Percentiles rank a stretch among this genome's conserved stretches.
Conservation (phyloP, 1,140 invertebrate species). For the Pseudomyrmex flavicornis region DNA sequence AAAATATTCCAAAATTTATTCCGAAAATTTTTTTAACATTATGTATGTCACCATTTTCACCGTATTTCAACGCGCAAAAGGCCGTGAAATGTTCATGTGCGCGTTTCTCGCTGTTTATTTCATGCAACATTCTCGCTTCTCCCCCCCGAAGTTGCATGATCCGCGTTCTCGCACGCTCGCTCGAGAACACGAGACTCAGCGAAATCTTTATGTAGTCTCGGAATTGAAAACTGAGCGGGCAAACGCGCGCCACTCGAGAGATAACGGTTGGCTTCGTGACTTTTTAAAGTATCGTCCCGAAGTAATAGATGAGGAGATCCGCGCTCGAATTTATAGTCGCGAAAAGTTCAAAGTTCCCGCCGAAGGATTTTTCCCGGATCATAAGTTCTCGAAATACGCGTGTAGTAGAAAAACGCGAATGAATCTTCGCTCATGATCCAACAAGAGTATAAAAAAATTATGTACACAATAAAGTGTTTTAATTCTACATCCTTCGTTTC, state of each 20-base stretch:
- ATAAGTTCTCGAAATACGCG: conserved; percentile 54
- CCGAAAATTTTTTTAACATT: neutral
- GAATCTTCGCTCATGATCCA: conserved; percentile 24
- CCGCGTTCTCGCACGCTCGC: neutral
- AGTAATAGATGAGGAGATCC: conserved; percentile 55
- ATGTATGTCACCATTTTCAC: neutral
- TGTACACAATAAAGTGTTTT: conserved; percentile 10
- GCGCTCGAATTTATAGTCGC: conserved; percentile 51
- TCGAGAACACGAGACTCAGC: conserved; percentile 5
- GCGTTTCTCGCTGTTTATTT: neutral
- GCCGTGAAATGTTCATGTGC: neutral
- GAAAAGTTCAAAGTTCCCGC: conserved; percentile 50
- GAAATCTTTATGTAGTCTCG: conserved; percentile 41
- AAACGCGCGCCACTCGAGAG: conserved; percentile 31
- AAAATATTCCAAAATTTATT: neutral
- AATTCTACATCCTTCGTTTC: conserved; percentile 32
- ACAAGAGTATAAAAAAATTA: neutral
- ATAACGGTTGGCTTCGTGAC: conserved; percentile 52
- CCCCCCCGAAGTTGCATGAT: neutral
- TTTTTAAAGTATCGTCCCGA: conserved; percentile 56
- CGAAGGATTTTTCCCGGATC: conserved; percentile 43
- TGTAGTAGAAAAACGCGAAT: conserved; percentile 49
- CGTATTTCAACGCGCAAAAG: neutral
- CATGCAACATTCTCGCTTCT: neutral
- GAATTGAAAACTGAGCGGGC: conserved; percentile 46